phyloP scores from a whole-genome alignment of 2,113 vertebrate genomes.

The Dasyurus viverrinus region DNA sequence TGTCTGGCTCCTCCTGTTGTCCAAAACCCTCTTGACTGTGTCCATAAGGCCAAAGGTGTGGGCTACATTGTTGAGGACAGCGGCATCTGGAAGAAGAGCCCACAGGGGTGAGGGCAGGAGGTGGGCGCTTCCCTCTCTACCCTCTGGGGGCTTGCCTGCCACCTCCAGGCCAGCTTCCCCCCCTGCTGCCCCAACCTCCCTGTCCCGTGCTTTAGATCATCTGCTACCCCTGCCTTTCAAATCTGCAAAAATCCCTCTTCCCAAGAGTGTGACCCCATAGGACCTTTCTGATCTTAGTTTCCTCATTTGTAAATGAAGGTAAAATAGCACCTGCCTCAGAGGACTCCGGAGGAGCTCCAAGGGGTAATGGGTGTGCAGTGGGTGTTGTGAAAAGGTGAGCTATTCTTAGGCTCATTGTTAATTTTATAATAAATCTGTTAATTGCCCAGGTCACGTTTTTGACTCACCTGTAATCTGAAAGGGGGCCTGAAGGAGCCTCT shows the following conservation, averaged over 20 bases:
- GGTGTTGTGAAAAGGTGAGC: neutral
- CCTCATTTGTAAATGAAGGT: conserved; percentile 31
- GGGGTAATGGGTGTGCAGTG: neutral
- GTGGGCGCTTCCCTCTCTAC: neutral
- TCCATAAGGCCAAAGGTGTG: conserved; percentile 97
- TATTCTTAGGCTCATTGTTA: neutral
- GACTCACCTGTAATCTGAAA: conserved; percentile 91
- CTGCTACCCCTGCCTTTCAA: neutral
- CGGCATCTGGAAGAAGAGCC: conserved; percentile 89
- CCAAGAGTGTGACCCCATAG: neutral
- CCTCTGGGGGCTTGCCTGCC: neutral
- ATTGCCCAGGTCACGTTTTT: neutral
- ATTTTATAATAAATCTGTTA: neutral
- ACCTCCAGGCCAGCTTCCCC: neutral
- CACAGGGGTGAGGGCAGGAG: conserved; percentile 24
- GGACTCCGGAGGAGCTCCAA: neutral
- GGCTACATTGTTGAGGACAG: conserved; percentile 95
- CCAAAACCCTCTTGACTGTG: conserved; percentile 93
- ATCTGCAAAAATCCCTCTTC: neutral
- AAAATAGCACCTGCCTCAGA: conserved; percentile 14
- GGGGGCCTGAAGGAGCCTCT: conserved; percentile 86
- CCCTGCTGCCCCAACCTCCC: no score
- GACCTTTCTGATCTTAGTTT: conserved; percentile 10
- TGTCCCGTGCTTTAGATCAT: neutral
- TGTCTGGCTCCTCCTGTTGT: conserved; percentile 89